Base-by-base conservation (phyloP, 2,113 vertebrate species). In the Nettapus auritus region DNA sequence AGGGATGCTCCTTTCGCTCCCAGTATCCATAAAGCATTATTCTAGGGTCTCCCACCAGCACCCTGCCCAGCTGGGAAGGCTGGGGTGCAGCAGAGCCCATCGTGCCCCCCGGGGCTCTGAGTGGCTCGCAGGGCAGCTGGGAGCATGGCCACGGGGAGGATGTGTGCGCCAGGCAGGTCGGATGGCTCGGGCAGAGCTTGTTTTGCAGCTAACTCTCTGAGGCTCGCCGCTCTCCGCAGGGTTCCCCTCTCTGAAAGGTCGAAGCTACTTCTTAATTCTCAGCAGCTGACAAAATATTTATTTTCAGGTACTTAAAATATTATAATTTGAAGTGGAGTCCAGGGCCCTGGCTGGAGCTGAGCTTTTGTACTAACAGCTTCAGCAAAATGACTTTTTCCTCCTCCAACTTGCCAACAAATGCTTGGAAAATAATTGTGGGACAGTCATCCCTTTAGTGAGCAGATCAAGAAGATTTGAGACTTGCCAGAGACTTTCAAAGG, bases 231-330 rank as follows among this genome's bases (percentile, higher is more conserved):
- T 85, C 94, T 93, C 94, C 1, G 5, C 94, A 80, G 94, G 94
- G 90, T 86, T 97, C 89, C 86, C 88, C 77, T 94, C 89, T 96
- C 90, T 89, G 86, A 94, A 94, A 94, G 89, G 94, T 95, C 70
- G 89, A 97, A 96, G 93, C 93, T 94, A 93, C 96, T 97, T 96
- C 94, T 97, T 95, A 96, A 92, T 97, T 97, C 95, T 88, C 91
- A 78, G 83, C 94, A 97, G 93, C 94, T 97, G 96, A 92, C 95
- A 97, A 96, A 97, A 97, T 97, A 97, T 94, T 96, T 96, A 95
- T 96, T 97, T 97, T 97, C 93, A 95, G 92, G 95, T 97, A 95
- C 94, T 96, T 97, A 96, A 94, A 97, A 97, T 96, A 96, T 94
- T 94, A 93, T 97, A 97, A 97, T 97, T 94, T 89, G 93, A 96